Percentiles rank a stretch among this genome's conserved stretches.
Evolutionary conservation across 2,888 invertebrate species (phyloP).

Genomic region (Aphodius granarius): DNA sequence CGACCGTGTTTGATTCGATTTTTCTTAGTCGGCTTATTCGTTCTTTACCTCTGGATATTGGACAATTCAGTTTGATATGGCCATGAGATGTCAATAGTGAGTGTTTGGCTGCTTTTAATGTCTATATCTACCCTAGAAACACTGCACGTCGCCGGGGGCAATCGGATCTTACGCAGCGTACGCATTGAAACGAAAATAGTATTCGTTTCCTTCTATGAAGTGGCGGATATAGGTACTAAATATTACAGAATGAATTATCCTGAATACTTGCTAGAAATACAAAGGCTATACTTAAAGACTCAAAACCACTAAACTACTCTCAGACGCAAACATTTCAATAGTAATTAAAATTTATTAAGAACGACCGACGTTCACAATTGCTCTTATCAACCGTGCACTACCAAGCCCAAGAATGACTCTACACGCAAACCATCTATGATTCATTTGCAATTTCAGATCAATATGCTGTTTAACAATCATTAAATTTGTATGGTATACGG

Average conservation of each 20-base stretch:
- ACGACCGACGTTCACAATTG: neutral
- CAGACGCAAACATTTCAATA: neutral
- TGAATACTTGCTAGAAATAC: constrained; percentile 5
- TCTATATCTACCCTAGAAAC: neutral
- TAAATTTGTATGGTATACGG: neutral
- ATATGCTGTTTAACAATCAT: neutral
- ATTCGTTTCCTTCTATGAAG: neutral
- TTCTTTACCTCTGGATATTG: neutral
- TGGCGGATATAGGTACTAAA: constrained; percentile 10
- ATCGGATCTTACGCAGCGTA: neutral
- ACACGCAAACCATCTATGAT: neutral
- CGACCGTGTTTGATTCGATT: neutral
- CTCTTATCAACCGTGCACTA: neutral
- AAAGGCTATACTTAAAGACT: neutral
- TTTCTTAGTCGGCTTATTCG: too few relatives aligned
- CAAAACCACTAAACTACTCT: constrained; percentile 3
- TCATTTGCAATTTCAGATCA: neutral
- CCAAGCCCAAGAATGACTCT: neutral
- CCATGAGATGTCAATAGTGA: neutral
- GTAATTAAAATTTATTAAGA: constrained; percentile 7
- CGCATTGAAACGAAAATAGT: neutral
- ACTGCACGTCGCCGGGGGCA: neutral
- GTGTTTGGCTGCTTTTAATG: neutral
- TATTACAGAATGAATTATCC: constrained; percentile 11
- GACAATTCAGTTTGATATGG: neutral